phyloP scores from a whole-genome alignment of 2,797 vertebrate species.

The Fratercula arctica region DNA sequence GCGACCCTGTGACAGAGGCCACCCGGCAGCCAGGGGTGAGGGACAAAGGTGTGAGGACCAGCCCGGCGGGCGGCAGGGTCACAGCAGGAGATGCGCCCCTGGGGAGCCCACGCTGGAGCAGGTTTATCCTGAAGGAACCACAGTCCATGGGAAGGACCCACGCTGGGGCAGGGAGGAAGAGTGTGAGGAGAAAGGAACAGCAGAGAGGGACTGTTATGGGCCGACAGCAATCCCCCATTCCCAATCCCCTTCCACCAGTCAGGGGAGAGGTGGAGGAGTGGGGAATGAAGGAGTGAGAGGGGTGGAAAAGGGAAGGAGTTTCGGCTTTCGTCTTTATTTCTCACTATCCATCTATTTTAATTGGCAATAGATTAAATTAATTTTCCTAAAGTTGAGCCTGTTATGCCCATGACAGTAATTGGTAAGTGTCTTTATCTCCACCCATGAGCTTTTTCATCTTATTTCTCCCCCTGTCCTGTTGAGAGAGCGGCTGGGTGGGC shows the following conservation, averaged over 20 bases:
- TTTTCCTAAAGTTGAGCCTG: background rate
- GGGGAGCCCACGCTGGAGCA: background rate
- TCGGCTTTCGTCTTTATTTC: background rate
- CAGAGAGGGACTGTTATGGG: background rate
- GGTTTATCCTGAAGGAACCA: background rate
- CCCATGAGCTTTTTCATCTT: background rate
- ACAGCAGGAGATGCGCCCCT: background rate
- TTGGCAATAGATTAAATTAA: background rate
- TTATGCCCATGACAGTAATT: background rate
- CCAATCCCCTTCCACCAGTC: background rate
- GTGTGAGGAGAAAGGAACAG: background rate
- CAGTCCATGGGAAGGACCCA: background rate
- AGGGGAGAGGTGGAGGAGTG: background rate
- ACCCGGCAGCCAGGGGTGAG: accelerated
- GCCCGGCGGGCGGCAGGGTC: background rate
- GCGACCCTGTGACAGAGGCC: accelerated
- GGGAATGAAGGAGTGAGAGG: background rate
- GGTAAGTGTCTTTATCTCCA: background rate
- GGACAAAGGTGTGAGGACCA: background rate
- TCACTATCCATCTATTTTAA: background rate
- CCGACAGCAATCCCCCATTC: accelerated
- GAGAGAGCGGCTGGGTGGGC: background rate
- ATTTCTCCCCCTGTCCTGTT: background rate
- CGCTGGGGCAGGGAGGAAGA: background rate
- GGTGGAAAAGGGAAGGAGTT: background rate